Conservation (phyloP, 2,113 vertebrate genomes). For the Trinectes maculatus region DNA sequence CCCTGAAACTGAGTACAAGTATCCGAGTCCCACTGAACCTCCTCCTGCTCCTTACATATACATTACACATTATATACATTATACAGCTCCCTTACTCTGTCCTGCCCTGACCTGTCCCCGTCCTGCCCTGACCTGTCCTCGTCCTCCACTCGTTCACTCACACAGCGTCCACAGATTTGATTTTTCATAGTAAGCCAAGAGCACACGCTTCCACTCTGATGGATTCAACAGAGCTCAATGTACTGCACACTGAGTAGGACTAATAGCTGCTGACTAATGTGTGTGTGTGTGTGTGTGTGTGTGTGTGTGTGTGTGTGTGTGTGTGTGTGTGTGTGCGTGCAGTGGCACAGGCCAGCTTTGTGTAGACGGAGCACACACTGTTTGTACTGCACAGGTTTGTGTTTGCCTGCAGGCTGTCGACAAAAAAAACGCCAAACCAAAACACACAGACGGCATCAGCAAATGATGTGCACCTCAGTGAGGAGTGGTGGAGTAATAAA, state of each 20-base stretch:
- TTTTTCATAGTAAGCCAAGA: slow-evolving; percentile 22
- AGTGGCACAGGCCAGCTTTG: neutral
- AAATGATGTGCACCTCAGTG: slow-evolving; percentile 80
- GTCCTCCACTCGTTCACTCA: slow-evolving; percentile 23
- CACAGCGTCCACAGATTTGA: slow-evolving; percentile 22
- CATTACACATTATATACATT: too few species aligned
- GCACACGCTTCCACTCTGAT: slow-evolving; percentile 25
- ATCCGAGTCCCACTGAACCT: slow-evolving; percentile 51
- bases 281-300: neutral
- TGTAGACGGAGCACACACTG: slow-evolving; percentile 7
- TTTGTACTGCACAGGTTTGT: neutral
- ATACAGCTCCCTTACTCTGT: too few species aligned
- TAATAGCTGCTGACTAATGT: slow-evolving; percentile 13
- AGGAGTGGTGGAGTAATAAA: slow-evolving; percentile 75
- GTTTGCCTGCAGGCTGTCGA: slow-evolving; percentile 34
- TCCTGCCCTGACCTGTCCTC: slow-evolving; percentile 14
- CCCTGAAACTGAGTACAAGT: too few species aligned
- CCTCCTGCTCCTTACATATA: slow-evolving; percentile 3
- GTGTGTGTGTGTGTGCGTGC: neutral
- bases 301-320: neutral
- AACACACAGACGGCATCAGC: slow-evolving; percentile 44
- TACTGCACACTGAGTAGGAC: slow-evolving; percentile 5
- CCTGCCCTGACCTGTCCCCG: too few species aligned
- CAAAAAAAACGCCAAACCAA: too few species aligned
- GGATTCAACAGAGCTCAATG: slow-evolving; percentile 18